These are phyloP conservation scores for Patella ulyssiponensis DNA, from an alignment of 2,888 invertebrate species.

Conservation along the genomic window DNA sequence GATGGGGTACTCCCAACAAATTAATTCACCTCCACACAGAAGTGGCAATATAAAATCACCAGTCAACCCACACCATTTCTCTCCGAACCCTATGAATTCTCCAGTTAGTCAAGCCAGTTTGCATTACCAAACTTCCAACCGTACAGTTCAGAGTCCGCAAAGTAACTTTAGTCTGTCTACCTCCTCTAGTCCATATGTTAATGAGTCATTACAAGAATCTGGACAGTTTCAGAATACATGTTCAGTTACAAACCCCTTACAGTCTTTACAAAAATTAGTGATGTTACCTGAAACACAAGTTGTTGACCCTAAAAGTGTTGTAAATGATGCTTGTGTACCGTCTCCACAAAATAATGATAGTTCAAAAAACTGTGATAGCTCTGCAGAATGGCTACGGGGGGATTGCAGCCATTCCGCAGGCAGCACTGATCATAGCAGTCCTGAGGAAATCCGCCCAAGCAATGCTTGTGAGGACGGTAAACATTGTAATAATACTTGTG, in stretches of 20 bases:
- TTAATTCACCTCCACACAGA: constrained; percentile 30
- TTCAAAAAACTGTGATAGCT: constrained; percentile 60
- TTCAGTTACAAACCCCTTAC: constrained; percentile 53
- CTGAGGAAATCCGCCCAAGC: constrained; percentile 19
- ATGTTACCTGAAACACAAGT: constrained; percentile 65
- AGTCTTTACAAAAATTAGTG: constrained; percentile 65
- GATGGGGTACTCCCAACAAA: constrained; percentile 12
- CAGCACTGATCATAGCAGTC: constrained; percentile 28
- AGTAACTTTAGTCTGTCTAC: constrained; percentile 20
- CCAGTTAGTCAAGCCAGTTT: constrained; percentile 48
- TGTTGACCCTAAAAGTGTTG: constrained; percentile 69
- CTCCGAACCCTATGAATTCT: constrained; percentile 42
- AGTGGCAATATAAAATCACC: constrained; percentile 31
- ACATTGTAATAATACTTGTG: constrained; percentile 17
- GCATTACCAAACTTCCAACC: constrained; percentile 47
- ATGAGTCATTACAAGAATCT: constrained; percentile 13
- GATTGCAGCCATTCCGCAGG: constrained; percentile 43
- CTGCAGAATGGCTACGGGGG: constrained; percentile 44
- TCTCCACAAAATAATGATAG: constrained; percentile 48
- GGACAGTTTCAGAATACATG: constrained; percentile 10
- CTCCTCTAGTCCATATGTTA: constrained; percentile 19
- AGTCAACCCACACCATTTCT: constrained; percentile 37
- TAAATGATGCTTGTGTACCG: constrained; percentile 61
- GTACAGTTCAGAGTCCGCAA: constrained; percentile 24
- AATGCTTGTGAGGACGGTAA: constrained; percentile 24